phyloP scores from a whole-genome alignment of 2,797 vertebrate species.

The Anguilla megastoma region DNA sequence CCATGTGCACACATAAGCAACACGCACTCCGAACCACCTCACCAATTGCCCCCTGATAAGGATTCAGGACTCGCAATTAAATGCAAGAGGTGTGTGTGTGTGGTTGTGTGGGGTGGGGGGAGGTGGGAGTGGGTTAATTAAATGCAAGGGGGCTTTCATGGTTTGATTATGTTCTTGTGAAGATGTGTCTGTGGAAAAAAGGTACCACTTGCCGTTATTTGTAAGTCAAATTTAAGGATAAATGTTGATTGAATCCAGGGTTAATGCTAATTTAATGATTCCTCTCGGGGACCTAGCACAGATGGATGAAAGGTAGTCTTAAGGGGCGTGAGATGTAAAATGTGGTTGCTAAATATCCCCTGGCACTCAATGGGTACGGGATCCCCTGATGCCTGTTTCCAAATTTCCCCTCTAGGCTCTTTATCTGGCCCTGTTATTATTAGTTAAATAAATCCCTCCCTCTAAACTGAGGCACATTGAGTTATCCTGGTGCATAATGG shows the following conservation, averaged over 20 bases:
- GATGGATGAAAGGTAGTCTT: background rate
- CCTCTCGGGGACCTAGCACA: background rate
- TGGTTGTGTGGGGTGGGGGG: background rate
- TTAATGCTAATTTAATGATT: background rate
- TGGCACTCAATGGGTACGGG: background rate
- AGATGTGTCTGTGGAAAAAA: background rate
- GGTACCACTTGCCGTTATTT: background rate
- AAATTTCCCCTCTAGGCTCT: background rate
- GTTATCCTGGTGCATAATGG: background rate
- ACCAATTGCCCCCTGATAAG: too few species aligned
- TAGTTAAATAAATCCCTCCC: background rate
- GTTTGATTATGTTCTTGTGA: background rate
- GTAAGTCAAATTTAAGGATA: background rate
- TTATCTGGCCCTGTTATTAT: background rate
- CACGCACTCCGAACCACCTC: background rate
- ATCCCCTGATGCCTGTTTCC: background rate
- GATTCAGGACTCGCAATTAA: background rate
- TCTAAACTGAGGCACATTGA: background rate
- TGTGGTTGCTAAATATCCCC: background rate
- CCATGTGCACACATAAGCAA: background rate
- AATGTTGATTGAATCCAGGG: background rate
- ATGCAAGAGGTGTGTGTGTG: too few species aligned
- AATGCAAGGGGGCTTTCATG: background rate
- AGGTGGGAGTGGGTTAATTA: background rate
- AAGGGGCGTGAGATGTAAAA: background rate